Base-by-base conservation (phyloP, 2,888 invertebrate genomes). In the Drosophila anomelani region DNA sequence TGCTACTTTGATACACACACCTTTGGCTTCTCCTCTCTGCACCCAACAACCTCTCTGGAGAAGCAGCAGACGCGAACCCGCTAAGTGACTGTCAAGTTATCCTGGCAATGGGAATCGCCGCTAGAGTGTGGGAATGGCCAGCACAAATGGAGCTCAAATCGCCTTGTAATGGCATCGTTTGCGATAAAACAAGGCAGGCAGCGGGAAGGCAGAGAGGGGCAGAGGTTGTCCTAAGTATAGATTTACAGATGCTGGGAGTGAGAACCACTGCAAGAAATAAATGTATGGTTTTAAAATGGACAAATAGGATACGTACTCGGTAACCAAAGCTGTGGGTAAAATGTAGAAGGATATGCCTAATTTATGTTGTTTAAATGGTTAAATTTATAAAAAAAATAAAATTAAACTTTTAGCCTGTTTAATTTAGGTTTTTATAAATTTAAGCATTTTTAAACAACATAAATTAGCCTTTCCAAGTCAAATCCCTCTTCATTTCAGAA, bases 31-130 rank as follows among this genome's bases (percentile, higher is more conserved):
- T 49, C 32, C 46, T 46, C 53, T 64, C 54, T 32, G 8, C 41
- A 39, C 34, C 32, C 29, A 36, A 17, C 39, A 32, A 26, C 26
- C 39, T 34, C 26, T 7, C n/a, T 15, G 15, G 41, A 17, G 39
- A 56, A 17, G 39, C 59, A 72, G 39, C 59, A 72, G 72, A 72
- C 67, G 66, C 55, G 61, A 73, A 53, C 53, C 55, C 55, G 67
- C 75, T 74, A 75, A 85, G 72, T 74, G 78, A 78, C 71, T 82
- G 82, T 75, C 82, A 87, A 67, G 71, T 75, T 49, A 61, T 67
- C 76, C 55, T 60, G 55, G 75, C 75, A 68, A 51, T 59, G 75
- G 67, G 59, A 75, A 75, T 74, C 75, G 75, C 61, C 56, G 51
- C 68, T 53, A 44, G 59, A 75, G 68, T 75, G 74, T 6, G 47